Evolutionary conservation across 2,888 invertebrate species (phyloP).

Genomic region (Leptinotarsa peninsularis): DNA sequence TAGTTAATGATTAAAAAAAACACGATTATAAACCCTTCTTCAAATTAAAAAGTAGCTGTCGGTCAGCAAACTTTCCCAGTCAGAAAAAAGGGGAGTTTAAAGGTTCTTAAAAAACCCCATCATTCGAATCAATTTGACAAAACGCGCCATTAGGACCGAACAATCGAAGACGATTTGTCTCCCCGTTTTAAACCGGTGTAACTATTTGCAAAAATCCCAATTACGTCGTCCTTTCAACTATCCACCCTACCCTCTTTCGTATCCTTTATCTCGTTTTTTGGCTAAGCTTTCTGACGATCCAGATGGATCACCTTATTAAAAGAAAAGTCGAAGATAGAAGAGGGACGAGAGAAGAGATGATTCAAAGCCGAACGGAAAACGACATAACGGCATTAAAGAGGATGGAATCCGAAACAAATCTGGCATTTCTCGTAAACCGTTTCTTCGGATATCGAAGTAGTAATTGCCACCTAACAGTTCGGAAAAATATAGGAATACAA

Average conservation of each 20-base stretch:
- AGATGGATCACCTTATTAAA: slow-evolving; percentile 38
- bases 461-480: slow-evolving; percentile 29
- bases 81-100: too few species aligned
- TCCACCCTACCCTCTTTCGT: background rate
- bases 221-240: slow-evolving; percentile 9
- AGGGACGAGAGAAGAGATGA: slow-evolving; percentile 23
- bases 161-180: slow-evolving; percentile 7
- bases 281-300: slow-evolving; percentile 32
- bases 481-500: slow-evolving; percentile 19
- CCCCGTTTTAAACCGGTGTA: slow-evolving; percentile 18
- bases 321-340: slow-evolving; percentile 14
- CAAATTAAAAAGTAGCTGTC: too few species aligned
- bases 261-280: slow-evolving; percentile 16
- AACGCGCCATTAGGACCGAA: background rate
- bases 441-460: slow-evolving; percentile 12
- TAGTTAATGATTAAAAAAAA: too few species aligned
- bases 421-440: slow-evolving; percentile 25
- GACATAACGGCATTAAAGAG: slow-evolving; percentile 36
- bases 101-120: background rate
- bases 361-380: slow-evolving; percentile 31
- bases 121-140: slow-evolving; percentile 11
- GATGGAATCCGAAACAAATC: slow-evolving; percentile 36
- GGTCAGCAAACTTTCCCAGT: too few species aligned
- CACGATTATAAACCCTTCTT: background rate
- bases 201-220: slow-evolving; percentile 28